Conservation (phyloP, 2,113 vertebrate species). For the Recurvirostra avosetta region DNA sequence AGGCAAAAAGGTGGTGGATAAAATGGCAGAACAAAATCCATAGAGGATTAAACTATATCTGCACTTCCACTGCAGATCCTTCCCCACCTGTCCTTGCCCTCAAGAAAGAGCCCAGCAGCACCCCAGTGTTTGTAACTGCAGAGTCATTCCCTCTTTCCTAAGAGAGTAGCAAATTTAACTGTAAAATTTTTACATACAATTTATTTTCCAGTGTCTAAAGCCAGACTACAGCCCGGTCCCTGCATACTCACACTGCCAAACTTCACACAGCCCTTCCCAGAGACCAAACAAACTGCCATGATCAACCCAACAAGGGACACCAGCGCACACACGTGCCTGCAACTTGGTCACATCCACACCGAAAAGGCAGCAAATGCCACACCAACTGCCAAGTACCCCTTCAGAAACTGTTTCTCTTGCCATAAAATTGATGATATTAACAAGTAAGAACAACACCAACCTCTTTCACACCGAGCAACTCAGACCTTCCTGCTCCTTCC, state of each 20-base stretch:
- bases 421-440: fast-evolving
- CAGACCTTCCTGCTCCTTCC: fast-evolving
- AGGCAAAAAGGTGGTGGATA: fast-evolving
- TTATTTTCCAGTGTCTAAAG: not conserved
- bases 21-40: fast-evolving
- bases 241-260: not conserved
- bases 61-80: fast-evolving
- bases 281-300: fast-evolving
- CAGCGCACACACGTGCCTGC: fast-evolving
- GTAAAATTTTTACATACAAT: fast-evolving
- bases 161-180: fast-evolving
- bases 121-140: fast-evolving
- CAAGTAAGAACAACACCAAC: fast-evolving
- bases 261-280: fast-evolving
- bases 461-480: fast-evolving
- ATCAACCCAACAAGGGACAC: fast-evolving
- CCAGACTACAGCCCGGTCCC: not conserved
- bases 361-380: fast-evolving
- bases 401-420: fast-evolving
- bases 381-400: fast-evolving
- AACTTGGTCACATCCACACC: fast-evolving
- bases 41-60: fast-evolving
- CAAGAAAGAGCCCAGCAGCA: not conserved
- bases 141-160: not conserved
- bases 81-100: no score